Base-by-base conservation (phyloP, 2,888 invertebrate species). In the Stratiomys singularior region DNA sequence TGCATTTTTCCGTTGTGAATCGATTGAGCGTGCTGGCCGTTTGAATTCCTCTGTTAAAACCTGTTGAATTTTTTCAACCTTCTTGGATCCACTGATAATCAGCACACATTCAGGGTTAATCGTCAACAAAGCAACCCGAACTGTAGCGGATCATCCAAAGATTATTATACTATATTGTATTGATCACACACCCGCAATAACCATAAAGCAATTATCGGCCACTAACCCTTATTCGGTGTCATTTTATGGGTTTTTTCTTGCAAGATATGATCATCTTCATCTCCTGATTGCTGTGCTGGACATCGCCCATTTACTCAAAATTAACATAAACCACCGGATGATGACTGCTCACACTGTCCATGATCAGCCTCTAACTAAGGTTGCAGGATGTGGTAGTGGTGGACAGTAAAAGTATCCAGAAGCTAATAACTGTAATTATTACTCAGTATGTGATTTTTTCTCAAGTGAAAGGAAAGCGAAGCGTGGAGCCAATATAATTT, bases 171-270 rank as follows among this genome's bases (percentile, higher is more conserved):
- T 7, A 7, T 11, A 60, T 1, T 60, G 52, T 52, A 25, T 25
- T 60, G 23, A 60, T 60, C 60, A 15, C 74, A 58, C 74, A 74
- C 74, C 74, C 74, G 58, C 74, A 74, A 74, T 74, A 74, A 58
- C 74, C 60, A 74, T 74, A 58, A 74, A 74, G 58, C 74, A 74
- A 74, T 74, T 74, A 74, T 74, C 74, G 74, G 74, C 30, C 74
- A 74, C 74, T 74, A 60, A 44, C 74, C 74, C 72, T 27, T 27
- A 28, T 13, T 23, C 30, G 72, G 72, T 74, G 74, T 74, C 74
- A 74, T 74, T 74, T 74, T 58, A 72, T 72, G 69, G 47, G 37
- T 37, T 52, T 9, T 47, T 27, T 69, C 69, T 46, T 69, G 69
- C 30, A 69, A 23, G 30, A 47, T 47, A 69, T 47, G 69, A 30